Base-by-base conservation (phyloP, 2,888 invertebrate genomes). In the Standfussiana lucernea region DNA sequence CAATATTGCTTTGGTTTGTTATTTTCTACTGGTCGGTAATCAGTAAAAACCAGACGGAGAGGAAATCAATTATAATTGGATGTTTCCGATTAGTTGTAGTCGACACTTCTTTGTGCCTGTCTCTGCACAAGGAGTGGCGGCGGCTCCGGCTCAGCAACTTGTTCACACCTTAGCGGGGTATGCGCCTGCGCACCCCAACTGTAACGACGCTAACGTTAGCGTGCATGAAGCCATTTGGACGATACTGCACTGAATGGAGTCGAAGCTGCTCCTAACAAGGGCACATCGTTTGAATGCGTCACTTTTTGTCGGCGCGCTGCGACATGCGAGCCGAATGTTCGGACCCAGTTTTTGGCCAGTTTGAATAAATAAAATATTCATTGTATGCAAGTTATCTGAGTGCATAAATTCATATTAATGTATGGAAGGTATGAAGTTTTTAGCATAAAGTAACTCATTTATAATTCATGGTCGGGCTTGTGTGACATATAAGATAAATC, bases 341-440 rank as follows among this genome's bases (percentile, higher is more conserved):
- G 80, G 84, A 84, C 84, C 83, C 76, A 85, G 86, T 93, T 94
- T 94, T 94, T 93, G 89, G 86, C 76, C 86, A 85, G 90, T 93
- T 93, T 93, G 91, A 94, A 93, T 94, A 94, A 92, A 94, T 94
- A 92, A 93, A 95, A 95, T 93, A 95, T 95, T 94, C 93, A 95
- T 94, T 88, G 86, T 89, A 89, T 90, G 89, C 90, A 88, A 90
- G 87, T 88, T 84, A 79, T 86, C 83, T 76, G 85, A 73, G 79
- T 79, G 85, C 77, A 86, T 85, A 86, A 75, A 88, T 87, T 85
- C 86, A 89, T 89, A 88, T 89, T 83, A 85, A 88, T 77, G 83
- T 73, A 47, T 75, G 75, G 79, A 76, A 83, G 86, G 88, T 80
- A 88, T 88, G 70, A 81, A 80, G 82, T 81, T 86, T 82, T 86